Base-by-base conservation (phyloP, 2,888 invertebrate species). In the Pseudococcus viburni region DNA sequence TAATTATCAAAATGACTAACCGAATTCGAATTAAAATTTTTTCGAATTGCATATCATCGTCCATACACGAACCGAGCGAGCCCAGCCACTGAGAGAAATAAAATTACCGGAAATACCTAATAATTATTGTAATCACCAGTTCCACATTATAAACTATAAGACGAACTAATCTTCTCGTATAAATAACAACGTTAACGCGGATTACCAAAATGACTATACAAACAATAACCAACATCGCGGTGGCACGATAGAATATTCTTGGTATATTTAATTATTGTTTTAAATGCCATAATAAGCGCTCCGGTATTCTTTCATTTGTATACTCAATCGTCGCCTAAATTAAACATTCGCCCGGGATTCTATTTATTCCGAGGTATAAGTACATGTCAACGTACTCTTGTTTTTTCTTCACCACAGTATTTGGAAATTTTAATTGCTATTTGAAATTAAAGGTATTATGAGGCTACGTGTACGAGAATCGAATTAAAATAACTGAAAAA, bases 261-360 rank as follows among this genome's bases (percentile, higher is more conserved):
- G 22, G 39, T 83, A 83, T 83, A 83, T 46, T 83, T 83, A 83
- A 83, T 83, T 83, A 83, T 83, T 83, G 80, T 19, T 46, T 83
- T 46, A 83, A 83, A 42, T 46, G 9, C 42, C 42, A 42, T 83
- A 83, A 83, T 83, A 83, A 83, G 19, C n/a, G 22, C 22, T 64
- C 11, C 19, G 80, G n/a, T 83, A 83, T 83, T 83, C 15, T 83
- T 83, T 46, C 33, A 33, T 80, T 39, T 80, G 39, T 39, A 6
- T 11, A 26, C 15, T n/a, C 80, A 46, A 83, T 83, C 80, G 80
- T 46, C 80, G 80, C 80, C 80, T 83, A 19, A 83, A 83, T 83
- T 83, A 83, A 83, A 83, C 12, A 83, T 46, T 83, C 46, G 22
- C 80, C 46, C 17, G 4, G 15, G 17, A 83, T 80, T 80, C 12